Conservation (phyloP, 2,113 vertebrate genomes). For the Cyprinodon tularosa region DNA sequence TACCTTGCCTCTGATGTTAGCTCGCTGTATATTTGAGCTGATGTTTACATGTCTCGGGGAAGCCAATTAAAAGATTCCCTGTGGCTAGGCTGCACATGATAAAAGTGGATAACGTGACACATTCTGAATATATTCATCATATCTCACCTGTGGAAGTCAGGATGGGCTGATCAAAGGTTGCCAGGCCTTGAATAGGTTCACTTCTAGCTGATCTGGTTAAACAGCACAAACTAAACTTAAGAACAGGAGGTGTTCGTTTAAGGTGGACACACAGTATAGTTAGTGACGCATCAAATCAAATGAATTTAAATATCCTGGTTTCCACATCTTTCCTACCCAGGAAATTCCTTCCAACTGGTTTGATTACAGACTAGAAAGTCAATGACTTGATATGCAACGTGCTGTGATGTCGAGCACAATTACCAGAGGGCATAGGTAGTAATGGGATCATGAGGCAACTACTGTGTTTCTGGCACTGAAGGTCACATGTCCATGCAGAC, state of each 20-base stretch:
- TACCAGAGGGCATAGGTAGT: background rate
- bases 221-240: conserved; percentile 16
- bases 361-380: background rate
- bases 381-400: too few relatives aligned
- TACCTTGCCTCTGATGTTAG: conserved; percentile 54
- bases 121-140: conserved; percentile 53
- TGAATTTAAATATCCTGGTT: background rate
- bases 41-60: conserved; percentile 68
- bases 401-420: too few relatives aligned
- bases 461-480: background rate
- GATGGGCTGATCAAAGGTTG: conserved; percentile 44
- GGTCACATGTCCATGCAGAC: background rate
- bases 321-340: background rate
- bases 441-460: background rate
- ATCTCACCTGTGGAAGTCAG: conserved; percentile 48
- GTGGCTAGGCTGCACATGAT: conserved; percentile 56
- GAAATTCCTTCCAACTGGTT: background rate
- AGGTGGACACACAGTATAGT: background rate
- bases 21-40: conserved; percentile 52
- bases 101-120: conserved; percentile 54
- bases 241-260: conserved; percentile 3
- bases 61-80: conserved; percentile 74
- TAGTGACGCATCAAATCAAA: background rate
- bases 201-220: conserved; percentile 21
- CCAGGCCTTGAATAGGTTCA: conserved; percentile 24